phyloP scores from a whole-genome alignment of 2,113 vertebrate genomes.

The Todiramphus chloris region DNA sequence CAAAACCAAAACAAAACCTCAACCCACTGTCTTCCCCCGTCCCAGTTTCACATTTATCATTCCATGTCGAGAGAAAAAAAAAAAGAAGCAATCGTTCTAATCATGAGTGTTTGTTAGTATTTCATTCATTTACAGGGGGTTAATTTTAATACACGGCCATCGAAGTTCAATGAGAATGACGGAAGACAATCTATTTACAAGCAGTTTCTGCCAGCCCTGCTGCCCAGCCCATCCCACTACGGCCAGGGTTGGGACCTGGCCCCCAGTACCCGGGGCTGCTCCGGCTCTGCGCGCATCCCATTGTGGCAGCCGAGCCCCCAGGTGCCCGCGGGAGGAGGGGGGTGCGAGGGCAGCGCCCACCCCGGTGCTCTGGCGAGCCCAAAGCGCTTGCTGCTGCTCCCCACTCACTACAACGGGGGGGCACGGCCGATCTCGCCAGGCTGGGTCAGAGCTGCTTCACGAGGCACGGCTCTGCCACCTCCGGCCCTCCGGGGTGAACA shows the following conservation, averaged over 20 bases:
- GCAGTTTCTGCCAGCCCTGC: not conserved
- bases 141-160: conserved; percentile 28
- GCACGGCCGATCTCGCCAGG: not conserved
- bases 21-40: not conserved
- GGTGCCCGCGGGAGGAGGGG: too few relatives aligned
- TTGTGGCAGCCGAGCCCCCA: not conserved
- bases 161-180: conserved; percentile 29
- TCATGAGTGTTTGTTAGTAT: conserved; percentile 49
- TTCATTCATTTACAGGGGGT: conserved; percentile 64
- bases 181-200: conserved; percentile 71
- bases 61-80: not conserved
- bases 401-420: not conserved
- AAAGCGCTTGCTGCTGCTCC: not conserved
- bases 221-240: not conserved
- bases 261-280: not conserved
- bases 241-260: rapidly evolving
- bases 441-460: not conserved
- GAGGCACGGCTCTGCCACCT: too few relatives aligned
- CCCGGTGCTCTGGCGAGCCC: not conserved
- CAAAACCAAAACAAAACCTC: conserved; percentile 63
- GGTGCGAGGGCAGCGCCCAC: not conserved
- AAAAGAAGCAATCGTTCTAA: not conserved
- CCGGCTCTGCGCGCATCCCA: rapidly evolving
- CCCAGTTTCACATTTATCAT: conserved; percentile 64
- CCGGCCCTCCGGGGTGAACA: not conserved